These are phyloP conservation scores for Drosophila melanica DNA, from an alignment of 1,140 invertebrate genomes.

Conservation along the genomic window DNA sequence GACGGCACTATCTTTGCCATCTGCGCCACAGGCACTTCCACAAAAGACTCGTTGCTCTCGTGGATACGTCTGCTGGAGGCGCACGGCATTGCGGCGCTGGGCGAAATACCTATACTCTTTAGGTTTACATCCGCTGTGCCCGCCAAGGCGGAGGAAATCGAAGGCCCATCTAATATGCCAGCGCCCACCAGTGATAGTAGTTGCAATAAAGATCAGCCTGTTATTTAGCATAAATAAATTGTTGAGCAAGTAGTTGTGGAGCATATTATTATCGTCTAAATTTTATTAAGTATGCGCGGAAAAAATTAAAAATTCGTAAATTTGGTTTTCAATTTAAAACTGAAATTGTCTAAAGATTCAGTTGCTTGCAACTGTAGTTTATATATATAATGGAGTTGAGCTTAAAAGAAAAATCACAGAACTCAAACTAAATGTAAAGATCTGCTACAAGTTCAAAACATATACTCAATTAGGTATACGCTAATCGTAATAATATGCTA, in stretches of 20 bases:
- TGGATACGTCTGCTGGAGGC: conserved; percentile 95
- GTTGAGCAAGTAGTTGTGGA: conserved; percentile 21
- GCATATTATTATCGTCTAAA: conserved; percentile 18
- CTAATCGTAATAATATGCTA: conserved; percentile 4
- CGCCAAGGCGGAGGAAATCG: conserved; percentile 65
- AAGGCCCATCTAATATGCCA: conserved; percentile 47
- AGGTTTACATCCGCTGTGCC: conserved; percentile 85
- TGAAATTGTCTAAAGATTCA: conserved; percentile 33
- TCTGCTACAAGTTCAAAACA: conserved; percentile 54
- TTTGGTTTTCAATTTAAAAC: conserved; percentile 34
- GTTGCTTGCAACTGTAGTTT: conserved; percentile 28
- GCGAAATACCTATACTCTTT: conserved; percentile 92
- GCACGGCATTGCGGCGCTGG: conserved; percentile 89
- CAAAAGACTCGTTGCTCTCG: conserved; percentile 94
- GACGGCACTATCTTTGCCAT: conserved; percentile 95
- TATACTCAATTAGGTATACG: conserved; percentile 53
- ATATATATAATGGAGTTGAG: conserved; percentile 52
- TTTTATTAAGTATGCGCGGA: conserved; percentile 50
- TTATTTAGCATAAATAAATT: conserved; percentile 55
- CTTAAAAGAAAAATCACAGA: conserved; percentile 80
- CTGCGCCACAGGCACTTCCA: conserved; percentile 94
- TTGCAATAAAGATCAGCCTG: conserved; percentile 29
- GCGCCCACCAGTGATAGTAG: conserved; percentile 42
- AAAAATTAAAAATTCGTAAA: conserved; percentile 50
- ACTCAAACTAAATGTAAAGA: conserved; percentile 72